Conservation (phyloP, 2,888 invertebrate species). For the Drosophila paramelanica region DNA sequence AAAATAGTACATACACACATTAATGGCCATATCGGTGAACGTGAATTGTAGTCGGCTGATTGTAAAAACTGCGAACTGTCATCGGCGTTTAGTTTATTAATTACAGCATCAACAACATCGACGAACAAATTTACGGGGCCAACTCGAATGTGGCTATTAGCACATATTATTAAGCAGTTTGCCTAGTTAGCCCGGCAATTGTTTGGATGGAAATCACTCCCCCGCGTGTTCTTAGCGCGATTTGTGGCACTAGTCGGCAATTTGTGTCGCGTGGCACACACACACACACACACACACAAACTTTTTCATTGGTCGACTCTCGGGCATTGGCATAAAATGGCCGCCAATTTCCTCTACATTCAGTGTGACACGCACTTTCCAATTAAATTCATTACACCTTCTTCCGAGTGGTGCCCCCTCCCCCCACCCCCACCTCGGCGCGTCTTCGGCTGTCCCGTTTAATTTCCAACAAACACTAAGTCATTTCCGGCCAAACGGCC, state of each 20-base stretch:
- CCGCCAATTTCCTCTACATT: conserved; percentile 52
- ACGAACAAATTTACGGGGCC: conserved; percentile 11
- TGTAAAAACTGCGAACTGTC: conserved; percentile 42
- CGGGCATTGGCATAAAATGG: conserved; percentile 27
- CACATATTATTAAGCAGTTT: conserved; percentile 55
- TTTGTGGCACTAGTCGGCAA: conserved; percentile 54
- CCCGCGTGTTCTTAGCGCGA: conserved; percentile 46
- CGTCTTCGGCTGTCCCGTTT: conserved; percentile 44
- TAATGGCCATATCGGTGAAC: conserved; percentile 4
- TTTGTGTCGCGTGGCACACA: conserved; percentile 55
- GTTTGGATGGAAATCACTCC: conserved; percentile 39
- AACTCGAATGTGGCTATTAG: conserved; percentile 22
- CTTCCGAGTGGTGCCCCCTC: conserved; percentile 47
- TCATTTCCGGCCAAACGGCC: conserved; percentile 73
- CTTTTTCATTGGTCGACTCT: conserved; percentile 10
- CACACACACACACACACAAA: not conserved
- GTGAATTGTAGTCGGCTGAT: not conserved
- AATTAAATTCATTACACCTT: conserved; percentile 77
- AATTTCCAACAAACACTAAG: conserved; percentile 77
- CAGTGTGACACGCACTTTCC: conserved; percentile 58
- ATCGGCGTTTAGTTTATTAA: conserved; percentile 50
- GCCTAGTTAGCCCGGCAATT: conserved; percentile 10
- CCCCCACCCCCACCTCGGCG: not conserved
- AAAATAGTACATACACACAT: not conserved
- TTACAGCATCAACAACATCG: conserved; percentile 34